phyloP scores from a whole-genome alignment of 2,797 vertebrate genomes.

The Micrastur ruficollis region DNA sequence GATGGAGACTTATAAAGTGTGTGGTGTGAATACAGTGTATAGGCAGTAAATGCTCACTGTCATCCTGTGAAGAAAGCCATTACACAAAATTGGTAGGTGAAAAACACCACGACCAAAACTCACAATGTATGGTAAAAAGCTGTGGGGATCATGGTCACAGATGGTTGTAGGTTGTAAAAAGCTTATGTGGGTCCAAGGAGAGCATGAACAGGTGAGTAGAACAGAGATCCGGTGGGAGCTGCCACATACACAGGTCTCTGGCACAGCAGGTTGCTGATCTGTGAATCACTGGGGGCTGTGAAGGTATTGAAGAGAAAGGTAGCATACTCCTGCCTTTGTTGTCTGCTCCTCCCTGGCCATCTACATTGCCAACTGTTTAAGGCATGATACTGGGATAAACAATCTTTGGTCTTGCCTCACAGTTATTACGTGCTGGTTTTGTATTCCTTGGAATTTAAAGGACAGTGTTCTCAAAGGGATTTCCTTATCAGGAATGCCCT shows the following conservation, averaged over 20 bases:
- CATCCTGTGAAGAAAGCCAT: not conserved
- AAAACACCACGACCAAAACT: not conserved
- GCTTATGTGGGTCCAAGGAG: not conserved
- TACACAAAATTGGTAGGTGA: not conserved
- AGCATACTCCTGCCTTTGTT: accelerated
- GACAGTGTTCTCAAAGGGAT: not conserved
- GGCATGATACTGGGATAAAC: not conserved
- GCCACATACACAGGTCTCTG: not conserved
- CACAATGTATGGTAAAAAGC: not conserved
- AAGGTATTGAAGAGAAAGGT: not conserved
- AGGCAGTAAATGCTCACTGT: not conserved
- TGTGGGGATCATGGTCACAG: not conserved
- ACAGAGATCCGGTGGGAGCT: not conserved
- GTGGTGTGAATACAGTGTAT: not conserved
- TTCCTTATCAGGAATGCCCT: not conserved
- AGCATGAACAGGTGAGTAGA: not conserved
- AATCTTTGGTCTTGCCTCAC: not conserved
- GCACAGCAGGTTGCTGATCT: not conserved
- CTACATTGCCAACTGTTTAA: not conserved
- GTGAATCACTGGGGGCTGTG: accelerated
- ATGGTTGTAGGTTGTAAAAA: not conserved
- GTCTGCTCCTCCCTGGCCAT: not conserved
- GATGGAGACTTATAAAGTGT: not conserved
- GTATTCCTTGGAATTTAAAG: not conserved
- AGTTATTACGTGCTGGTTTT: not conserved